Conservation (phyloP, 2,113 vertebrate genomes). For the Pygoscelis adeliae region DNA sequence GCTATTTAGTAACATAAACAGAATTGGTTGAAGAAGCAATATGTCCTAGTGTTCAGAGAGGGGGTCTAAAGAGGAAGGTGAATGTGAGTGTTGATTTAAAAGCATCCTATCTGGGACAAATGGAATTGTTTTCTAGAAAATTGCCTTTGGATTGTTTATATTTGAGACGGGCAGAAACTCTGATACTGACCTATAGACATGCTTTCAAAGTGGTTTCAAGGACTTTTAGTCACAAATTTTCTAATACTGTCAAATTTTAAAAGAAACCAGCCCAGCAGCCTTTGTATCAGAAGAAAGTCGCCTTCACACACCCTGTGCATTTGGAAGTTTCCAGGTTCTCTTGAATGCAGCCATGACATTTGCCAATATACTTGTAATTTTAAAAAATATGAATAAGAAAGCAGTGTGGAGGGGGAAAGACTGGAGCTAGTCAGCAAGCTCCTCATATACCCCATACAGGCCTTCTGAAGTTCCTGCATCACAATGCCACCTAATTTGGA, state of each 20-base stretch:
- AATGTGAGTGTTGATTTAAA: not conserved
- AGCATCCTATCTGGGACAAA: not conserved
- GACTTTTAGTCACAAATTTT: not conserved
- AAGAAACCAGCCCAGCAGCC: not conserved
- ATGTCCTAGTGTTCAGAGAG: not conserved
- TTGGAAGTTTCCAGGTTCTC: not conserved
- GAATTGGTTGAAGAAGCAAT: not conserved
- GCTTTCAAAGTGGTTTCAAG: not conserved
- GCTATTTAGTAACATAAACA: not conserved
- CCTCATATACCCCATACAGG: not conserved
- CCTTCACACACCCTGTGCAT: not conserved
- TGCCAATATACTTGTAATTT: constrained; percentile 22
- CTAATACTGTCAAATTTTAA: not conserved
- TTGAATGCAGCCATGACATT: constrained; percentile 11
- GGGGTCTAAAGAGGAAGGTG: not conserved
- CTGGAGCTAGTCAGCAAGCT: not conserved
- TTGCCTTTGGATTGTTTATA: not conserved
- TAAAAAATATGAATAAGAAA: not conserved
- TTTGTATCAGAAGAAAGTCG: not conserved
- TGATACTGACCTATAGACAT: not conserved
- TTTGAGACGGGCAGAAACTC: not conserved
- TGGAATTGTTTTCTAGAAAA: not conserved
- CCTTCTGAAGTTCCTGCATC: constrained; percentile 44
- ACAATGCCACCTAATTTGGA: constrained; percentile 64
- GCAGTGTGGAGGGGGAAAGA: not conserved